Conservation (phyloP, 2,888 invertebrate genomes). For the Drosophila meridionalis region DNA sequence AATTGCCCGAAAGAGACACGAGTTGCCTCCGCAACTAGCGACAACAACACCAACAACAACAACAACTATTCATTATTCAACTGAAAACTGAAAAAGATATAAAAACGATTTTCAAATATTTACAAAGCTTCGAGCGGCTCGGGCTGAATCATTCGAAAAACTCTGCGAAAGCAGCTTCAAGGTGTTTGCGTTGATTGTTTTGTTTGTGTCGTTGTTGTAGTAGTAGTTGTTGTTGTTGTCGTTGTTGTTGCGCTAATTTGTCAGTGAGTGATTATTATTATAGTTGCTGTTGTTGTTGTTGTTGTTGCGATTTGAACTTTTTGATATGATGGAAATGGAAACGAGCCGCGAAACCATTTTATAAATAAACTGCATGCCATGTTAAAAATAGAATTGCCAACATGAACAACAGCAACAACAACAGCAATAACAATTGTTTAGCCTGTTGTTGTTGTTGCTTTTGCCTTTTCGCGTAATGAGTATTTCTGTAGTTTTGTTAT, state of each 20-base stretch:
- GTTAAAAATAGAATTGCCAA: conserved; percentile 75
- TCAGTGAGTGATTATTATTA: conserved; percentile 61
- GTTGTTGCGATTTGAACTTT: conserved; percentile 51
- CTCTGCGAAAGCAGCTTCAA: conserved; percentile 64
- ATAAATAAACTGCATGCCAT: conserved; percentile 77
- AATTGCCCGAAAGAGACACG: conserved; percentile 18
- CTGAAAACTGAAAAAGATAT: conserved; percentile 5
- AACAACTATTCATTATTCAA: conserved; percentile 12
- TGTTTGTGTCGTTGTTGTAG: conserved; percentile 47
- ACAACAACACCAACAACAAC: neutral
- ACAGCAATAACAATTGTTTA: conserved; percentile 45
- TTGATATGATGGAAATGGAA: conserved; percentile 61
- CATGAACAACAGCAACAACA: conserved; percentile 5
- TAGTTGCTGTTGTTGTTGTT: conserved; percentile 30
- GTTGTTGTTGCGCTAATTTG: conserved; percentile 60
- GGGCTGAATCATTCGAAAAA: conserved; percentile 55
- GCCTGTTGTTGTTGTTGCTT: conserved; percentile 32
- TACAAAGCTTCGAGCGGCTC: conserved; percentile 19
- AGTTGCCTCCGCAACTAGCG: neutral
- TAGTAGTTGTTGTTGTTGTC: conserved; percentile 29
- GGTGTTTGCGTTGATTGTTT: conserved; percentile 60
- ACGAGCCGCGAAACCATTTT: conserved; percentile 71
- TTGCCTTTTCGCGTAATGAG: conserved; percentile 54
- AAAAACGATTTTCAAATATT: conserved; percentile 50
- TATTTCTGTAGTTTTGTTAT: conserved; percentile 9